These are phyloP conservation scores for Hassar affinis DNA, from an alignment of 2,113 vertebrate species.

Conservation along the genomic window DNA sequence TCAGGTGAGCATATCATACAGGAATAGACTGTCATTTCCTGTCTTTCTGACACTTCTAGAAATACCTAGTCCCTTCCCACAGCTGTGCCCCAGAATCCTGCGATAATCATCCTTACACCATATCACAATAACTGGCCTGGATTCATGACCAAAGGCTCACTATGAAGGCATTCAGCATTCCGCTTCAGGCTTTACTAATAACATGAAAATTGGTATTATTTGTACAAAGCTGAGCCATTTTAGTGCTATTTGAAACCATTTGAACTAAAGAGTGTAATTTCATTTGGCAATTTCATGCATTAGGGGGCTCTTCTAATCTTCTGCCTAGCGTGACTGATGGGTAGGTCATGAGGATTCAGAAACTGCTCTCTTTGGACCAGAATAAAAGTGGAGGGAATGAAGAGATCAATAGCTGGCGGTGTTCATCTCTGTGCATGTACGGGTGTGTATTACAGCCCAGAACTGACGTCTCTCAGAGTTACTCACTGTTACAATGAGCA, in stretches of 20 bases:
- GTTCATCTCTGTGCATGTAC: not conserved
- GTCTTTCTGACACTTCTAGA: slow-evolving; percentile 16
- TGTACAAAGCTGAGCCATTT: slow-evolving; percentile 12
- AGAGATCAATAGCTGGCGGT: slow-evolving; percentile 20
- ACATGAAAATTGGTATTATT: slow-evolving; percentile 22
- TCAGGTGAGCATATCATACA: slow-evolving; percentile 3
- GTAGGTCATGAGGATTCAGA: not conserved
- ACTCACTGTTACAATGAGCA: not conserved
- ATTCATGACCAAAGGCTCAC: slow-evolving; percentile 7
- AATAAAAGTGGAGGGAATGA: not conserved
- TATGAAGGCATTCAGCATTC: not conserved
- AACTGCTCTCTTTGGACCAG: slow-evolving; percentile 8
- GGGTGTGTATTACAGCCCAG: not conserved
- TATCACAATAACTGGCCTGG: not conserved
- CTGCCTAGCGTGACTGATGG: slow-evolving; percentile 25
- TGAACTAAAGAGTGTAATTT: slow-evolving; percentile 27
- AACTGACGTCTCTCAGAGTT: not conserved
- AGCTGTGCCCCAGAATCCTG: slow-evolving; percentile 23
- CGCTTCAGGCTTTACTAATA: not conserved
- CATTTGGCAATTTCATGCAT: slow-evolving; percentile 40
- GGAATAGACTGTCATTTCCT: slow-evolving; percentile 31
- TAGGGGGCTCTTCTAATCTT: slow-evolving; percentile 4
- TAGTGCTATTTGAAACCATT: slow-evolving; percentile 18
- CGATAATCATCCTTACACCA: slow-evolving; percentile 9
- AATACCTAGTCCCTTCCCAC: slow-evolving; percentile 2